A percentile compares a stretch with the other conserved stretches of the same genome.
These are phyloP conservation scores for Nanger granti DNA, from an alignment of 2,113 vertebrate genomes.

Conservation along the genomic window DNA sequence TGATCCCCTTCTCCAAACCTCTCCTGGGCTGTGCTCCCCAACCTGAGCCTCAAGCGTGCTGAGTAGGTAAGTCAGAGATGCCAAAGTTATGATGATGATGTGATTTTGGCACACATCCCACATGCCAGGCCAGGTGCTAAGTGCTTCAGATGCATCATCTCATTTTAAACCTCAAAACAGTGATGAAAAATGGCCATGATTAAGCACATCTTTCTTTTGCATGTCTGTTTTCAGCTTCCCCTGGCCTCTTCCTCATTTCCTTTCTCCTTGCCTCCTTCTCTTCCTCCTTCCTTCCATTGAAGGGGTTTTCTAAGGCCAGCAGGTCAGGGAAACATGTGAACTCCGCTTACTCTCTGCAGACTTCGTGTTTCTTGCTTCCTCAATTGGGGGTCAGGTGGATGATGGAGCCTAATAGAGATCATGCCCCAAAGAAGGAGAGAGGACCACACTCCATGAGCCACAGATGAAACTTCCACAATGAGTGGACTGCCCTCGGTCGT, in stretches of 20 bases:
- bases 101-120: background rate
- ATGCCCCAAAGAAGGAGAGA: background rate
- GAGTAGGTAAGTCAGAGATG: background rate
- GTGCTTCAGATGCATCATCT: accelerated
- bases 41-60: background rate
- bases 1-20: background rate
- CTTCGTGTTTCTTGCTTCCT: no score
- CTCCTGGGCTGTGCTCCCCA: background rate
- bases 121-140: accelerated
- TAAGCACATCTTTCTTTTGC: accelerated
- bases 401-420: background rate
- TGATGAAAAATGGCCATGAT: no score
- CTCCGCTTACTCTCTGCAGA: background rate
- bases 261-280: no score
- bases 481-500: background rate
- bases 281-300: background rate
- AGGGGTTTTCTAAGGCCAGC: background rate
- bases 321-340: accelerated
- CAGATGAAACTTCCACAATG: background rate
- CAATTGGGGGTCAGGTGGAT: background rate
- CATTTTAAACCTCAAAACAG: background rate
- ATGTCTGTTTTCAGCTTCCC: background rate
- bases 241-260: background rate
- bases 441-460: background rate
- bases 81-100: accelerated